These are phyloP conservation scores for Todiramphus chloris DNA, from an alignment of 2,113 vertebrate species.

Conservation along the genomic window DNA sequence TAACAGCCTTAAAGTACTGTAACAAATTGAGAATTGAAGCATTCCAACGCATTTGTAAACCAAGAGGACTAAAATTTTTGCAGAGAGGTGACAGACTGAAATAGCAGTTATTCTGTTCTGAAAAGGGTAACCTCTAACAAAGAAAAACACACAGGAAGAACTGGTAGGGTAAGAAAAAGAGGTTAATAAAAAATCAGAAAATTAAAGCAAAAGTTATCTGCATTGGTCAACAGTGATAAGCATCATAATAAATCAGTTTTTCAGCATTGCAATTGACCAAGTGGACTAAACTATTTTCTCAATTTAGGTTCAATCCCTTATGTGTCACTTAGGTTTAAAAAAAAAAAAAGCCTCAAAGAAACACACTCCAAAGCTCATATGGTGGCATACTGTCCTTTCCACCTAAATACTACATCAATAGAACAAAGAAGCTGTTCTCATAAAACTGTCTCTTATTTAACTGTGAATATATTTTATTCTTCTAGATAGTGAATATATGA, in stretches of 20 bases:
- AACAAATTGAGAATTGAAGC: background rate
- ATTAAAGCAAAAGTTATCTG: background rate
- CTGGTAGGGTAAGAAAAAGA: background rate
- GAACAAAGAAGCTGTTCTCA: background rate
- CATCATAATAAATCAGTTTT: background rate
- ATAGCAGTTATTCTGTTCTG: background rate
- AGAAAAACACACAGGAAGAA: background rate
- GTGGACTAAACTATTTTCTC: background rate
- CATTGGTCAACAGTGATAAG: background rate
- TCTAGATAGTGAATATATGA: background rate
- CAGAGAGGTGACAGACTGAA: background rate
- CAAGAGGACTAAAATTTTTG: background rate
- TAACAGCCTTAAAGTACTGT: background rate
- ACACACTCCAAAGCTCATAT: background rate
- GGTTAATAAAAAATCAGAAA: background rate
- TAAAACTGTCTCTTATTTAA: background rate
- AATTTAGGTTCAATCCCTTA: background rate
- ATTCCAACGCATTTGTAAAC: background rate
- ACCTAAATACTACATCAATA: background rate
- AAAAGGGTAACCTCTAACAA: background rate
- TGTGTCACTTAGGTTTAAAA: background rate
- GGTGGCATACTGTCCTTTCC: background rate
- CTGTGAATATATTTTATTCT: background rate
- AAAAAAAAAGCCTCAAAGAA: background rate
- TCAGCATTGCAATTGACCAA: background rate